phyloP scores from a whole-genome alignment of 2,888 invertebrate species.

The Drosophila cognata region DNA sequence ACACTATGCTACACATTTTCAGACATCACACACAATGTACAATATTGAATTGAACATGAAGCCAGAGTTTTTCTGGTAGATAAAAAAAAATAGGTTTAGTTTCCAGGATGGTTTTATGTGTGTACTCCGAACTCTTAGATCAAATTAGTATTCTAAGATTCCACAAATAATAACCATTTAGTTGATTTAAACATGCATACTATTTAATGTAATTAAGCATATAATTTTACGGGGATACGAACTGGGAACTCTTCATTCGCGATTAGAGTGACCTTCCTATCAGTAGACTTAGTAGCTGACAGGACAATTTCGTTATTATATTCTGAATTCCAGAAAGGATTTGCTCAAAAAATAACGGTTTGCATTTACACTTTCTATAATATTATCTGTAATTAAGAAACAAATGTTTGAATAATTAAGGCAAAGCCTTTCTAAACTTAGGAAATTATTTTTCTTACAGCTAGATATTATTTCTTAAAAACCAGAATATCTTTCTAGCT shows the following conservation, averaged over 20 bases:
- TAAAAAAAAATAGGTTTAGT: rapidly evolving
- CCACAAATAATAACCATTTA: neutral
- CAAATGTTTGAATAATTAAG: neutral
- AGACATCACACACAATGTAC: neutral
- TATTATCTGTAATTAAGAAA: neutral
- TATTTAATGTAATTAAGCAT: neutral
- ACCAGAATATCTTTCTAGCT: neutral
- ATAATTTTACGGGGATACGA: neutral
- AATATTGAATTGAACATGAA: neutral
- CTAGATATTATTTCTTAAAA: neutral
- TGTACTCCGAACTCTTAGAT: neutral
- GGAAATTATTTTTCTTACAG: neutral
- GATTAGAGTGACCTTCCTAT: neutral
- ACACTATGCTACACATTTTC: slow-evolving; percentile 26
- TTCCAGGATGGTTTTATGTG: neutral
- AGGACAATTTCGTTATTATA: neutral
- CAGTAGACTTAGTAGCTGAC: neutral
- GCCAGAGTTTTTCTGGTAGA: neutral
- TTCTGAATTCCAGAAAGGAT: neutral
- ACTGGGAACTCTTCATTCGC: neutral
- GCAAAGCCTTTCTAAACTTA: neutral
- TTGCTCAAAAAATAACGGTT: neutral
- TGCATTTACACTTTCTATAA: neutral
- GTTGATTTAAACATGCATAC: neutral
- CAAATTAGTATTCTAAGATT: neutral